Evolutionary conservation across 2,113 vertebrate genomes (phyloP), one percentile per base, ranked within the genome.

Genomic region (Manacus vitellinus): DNA sequence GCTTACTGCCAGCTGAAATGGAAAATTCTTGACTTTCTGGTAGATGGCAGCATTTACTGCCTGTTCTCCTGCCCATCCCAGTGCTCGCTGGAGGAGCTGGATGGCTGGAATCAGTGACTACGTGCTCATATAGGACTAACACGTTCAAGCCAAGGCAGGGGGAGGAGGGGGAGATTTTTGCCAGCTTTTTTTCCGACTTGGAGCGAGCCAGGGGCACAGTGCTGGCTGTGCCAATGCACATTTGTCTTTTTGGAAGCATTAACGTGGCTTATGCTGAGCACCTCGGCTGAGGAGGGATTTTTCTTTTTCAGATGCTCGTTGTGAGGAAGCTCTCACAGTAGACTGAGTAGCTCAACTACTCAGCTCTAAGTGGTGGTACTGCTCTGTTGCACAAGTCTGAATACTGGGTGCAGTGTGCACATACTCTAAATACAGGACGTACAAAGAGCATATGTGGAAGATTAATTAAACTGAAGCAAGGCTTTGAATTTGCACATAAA

Each of bases 21-120:
- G 56, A 73, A 78, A 79, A 75, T 25, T 87, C 27, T 19, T 2
- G 20, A 14, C 12, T 94, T 94, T 49, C 92, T 86, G 95, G 67
- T 96, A 95, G 95, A 43, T 95, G 92, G 91, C 97, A 97, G 95
- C 82, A 95, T 88, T 92, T 74, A 4, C 87, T 83, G 85, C 80
- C 49, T 67, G 23, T 93, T 95, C 44, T 88, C 30, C 73, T 86
- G 66, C 39, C 55, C 0, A 1, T 46, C 44, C 44, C 52, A 35
- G 49, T 15, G 28, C 54, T 72, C 0, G 2, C 82, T 90, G 83
- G n/a, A 81, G 62, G 39, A 71, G 30, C 70, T 77, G 59, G 18
- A 8, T 55, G 46, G 27, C 47, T n/a, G 6, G 10, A 30, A 49
- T 70, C 52, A 7, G 7, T n/a, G 28, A 8, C 7, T 41, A 25